phyloP scores from a whole-genome alignment of 2,797 vertebrate genomes.

The Myotis planiceps region DNA sequence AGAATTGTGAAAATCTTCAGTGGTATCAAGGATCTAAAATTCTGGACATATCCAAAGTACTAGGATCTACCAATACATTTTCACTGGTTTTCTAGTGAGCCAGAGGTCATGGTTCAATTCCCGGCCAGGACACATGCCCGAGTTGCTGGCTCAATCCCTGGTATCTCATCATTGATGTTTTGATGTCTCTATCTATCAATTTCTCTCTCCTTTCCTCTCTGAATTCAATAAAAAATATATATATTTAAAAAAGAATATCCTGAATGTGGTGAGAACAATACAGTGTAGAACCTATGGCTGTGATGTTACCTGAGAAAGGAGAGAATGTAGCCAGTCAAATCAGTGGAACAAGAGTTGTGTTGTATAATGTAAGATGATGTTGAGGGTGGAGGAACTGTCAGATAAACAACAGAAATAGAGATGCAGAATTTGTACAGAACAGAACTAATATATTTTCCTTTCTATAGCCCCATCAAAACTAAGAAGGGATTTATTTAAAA shows the following conservation, averaged over 20 bases:
- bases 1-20: background rate
- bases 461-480: background rate
- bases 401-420: background rate
- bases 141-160: no score
- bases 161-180: no score
- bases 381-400: background rate
- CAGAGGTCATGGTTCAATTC: no score
- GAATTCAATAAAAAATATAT: no score
- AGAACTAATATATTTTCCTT: background rate
- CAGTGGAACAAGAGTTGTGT: rapidly evolving
- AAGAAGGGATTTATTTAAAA: background rate
- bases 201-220: no score
- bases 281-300: rapidly evolving
- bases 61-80: background rate
- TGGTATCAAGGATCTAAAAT: background rate
- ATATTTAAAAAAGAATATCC: no score
- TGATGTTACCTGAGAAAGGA: background rate
- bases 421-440: background rate
- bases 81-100: background rate
- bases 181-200: no score
- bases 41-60: background rate
- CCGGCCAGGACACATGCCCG: no score
- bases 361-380: rapidly evolving
- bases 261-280: background rate
- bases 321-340: background rate